phyloP scores from a whole-genome alignment of 2,113 vertebrate species.

The Genyomyrus donnyi region DNA sequence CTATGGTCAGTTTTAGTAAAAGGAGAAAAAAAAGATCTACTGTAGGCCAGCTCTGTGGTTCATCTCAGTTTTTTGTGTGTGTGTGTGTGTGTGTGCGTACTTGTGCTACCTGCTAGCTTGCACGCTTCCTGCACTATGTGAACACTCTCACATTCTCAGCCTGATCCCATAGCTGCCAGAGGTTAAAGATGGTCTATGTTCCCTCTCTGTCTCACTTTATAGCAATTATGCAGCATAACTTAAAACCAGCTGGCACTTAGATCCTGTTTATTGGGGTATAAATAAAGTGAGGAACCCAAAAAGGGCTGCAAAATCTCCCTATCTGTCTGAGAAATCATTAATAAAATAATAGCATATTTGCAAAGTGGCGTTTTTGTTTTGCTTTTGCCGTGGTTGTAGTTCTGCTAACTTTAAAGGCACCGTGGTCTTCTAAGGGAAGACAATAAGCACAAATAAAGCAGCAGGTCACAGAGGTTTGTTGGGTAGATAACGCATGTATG shows the following conservation, averaged over 20 bases:
- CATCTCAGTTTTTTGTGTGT: constrained; percentile 32
- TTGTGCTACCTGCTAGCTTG: not conserved
- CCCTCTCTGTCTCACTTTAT: constrained; percentile 50
- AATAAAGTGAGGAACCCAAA: constrained; percentile 40
- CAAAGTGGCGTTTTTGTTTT: not conserved
- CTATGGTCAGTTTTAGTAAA: constrained; percentile 6
- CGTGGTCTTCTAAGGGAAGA: not conserved
- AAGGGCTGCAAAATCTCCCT: not conserved
- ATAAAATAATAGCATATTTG: not conserved
- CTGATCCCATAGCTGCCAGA: constrained; percentile 40
- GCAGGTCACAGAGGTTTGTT: not conserved
- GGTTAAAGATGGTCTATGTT: constrained; percentile 56
- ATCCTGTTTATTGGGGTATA: constrained; percentile 42
- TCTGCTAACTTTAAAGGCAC: not conserved
- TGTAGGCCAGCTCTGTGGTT: not conserved
- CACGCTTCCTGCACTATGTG: not conserved
- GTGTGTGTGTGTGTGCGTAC: constrained; percentile 14
- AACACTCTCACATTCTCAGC: not conserved
- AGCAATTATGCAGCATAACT: constrained; percentile 54
- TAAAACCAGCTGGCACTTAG: constrained; percentile 15
- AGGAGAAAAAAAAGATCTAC: not conserved
- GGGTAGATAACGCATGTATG: constrained; percentile 14
- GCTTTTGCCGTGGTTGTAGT: not conserved
- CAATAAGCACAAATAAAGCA: not conserved
- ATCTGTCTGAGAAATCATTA: not conserved